Evolutionary conservation across 2,797 vertebrate genomes (phyloP).

Genomic region (Myotis planiceps): DNA sequence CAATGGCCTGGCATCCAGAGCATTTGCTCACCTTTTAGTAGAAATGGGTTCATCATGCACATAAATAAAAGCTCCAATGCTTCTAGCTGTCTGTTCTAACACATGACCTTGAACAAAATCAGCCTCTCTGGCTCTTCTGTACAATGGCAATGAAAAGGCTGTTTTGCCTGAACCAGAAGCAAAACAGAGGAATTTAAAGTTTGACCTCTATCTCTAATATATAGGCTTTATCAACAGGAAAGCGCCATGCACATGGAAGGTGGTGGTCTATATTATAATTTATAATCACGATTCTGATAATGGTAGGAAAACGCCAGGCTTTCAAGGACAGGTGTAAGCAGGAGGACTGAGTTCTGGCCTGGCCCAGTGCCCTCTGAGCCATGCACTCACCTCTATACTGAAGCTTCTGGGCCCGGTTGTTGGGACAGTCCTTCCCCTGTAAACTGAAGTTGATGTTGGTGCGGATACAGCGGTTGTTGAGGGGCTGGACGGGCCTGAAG

Average conservation of each 20-base stretch:
- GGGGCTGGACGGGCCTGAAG: slow-evolving; percentile 96
- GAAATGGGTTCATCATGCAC: neutral
- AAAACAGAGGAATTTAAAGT: neutral
- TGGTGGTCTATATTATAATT: neutral
- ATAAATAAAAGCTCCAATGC: neutral
- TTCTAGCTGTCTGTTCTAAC: neutral
- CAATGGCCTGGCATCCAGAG: neutral
- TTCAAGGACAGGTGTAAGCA: neutral
- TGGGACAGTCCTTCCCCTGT: slow-evolving; percentile 99
- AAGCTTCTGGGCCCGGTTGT: slow-evolving; percentile 98
- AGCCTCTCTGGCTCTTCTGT: neutral
- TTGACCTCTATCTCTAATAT: neutral
- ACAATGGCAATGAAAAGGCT: neutral
- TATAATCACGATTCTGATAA: neutral
- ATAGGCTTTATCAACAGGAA: neutral
- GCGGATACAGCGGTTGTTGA: slow-evolving; percentile 98
- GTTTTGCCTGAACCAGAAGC: neutral
- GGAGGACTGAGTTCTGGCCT: neutral
- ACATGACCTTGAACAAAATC: neutral
- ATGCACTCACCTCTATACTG: slow-evolving; percentile 94
- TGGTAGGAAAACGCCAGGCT: neutral
- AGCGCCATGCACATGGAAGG: neutral
- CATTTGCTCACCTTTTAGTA: neutral
- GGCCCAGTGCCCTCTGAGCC: neutral
- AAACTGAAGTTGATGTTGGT: slow-evolving; percentile 99